These are phyloP conservation scores for Hybognathus amarus DNA, from an alignment of 2,797 vertebrate genomes.

Conservation along the genomic window DNA sequence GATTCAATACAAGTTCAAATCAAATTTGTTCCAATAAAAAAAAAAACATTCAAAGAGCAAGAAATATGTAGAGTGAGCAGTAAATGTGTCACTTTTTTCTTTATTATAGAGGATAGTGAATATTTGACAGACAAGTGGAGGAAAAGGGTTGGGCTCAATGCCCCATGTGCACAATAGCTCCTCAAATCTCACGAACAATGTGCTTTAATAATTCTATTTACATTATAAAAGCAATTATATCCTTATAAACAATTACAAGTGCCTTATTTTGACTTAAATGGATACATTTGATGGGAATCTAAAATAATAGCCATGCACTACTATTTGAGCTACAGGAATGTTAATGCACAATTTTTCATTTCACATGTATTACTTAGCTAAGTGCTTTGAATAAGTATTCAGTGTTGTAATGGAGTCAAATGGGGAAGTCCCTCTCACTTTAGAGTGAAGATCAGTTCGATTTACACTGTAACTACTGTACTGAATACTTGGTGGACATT, in stretches of 20 bases:
- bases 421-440: conserved; percentile 48
- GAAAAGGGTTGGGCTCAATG: neutral
- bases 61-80: neutral
- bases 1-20: neutral
- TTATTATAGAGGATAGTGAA: neutral
- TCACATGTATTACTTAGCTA: conserved; percentile 9
- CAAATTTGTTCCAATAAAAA: neutral
- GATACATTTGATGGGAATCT: neutral
- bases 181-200: neutral
- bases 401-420: conserved; percentile 43
- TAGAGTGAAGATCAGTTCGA: conserved; percentile 56
- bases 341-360: neutral
- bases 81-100: neutral
- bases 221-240: neutral
- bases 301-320: neutral
- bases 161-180: neutral
- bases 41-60: neutral
- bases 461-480: conserved; percentile 54
- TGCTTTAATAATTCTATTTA: neutral
- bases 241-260: neutral
- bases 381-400: conserved; percentile 29
- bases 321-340: neutral
- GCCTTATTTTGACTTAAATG: neutral
- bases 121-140: neutral
- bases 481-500: neutral